These are phyloP conservation scores for Pteruthius melanotis DNA, from an alignment of 2,113 vertebrate species.

Conservation along the genomic window DNA sequence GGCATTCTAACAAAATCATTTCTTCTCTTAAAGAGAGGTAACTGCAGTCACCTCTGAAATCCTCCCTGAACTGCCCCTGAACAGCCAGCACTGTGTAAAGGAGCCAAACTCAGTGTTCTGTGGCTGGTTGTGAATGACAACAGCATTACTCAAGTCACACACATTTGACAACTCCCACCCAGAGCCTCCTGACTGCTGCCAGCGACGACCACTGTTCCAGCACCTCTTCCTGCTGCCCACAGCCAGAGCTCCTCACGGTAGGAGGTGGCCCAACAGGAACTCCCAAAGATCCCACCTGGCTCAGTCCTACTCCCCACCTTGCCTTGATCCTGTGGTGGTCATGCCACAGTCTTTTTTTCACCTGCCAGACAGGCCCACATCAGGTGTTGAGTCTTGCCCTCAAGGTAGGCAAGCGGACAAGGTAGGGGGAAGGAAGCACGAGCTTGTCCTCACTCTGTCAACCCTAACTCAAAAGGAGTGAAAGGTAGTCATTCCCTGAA, in stretches of 20 bases:
- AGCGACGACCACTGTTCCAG: accelerated
- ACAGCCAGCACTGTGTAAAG: background rate
- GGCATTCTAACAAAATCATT: background rate
- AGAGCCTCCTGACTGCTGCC: background rate
- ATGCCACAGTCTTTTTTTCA: background rate
- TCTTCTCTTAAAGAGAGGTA: background rate
- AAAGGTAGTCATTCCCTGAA: background rate
- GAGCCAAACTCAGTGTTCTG: background rate
- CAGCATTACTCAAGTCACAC: accelerated
- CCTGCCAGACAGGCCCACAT: accelerated
- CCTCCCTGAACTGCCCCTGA: background rate
- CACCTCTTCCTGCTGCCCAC: background rate
- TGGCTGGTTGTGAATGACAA: background rate
- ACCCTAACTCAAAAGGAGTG: background rate
- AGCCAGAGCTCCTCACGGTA: background rate
- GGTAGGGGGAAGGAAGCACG: accelerated
- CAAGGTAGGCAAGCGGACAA: background rate
- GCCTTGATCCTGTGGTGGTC: background rate
- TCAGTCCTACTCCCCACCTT: background rate
- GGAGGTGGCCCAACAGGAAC: accelerated
- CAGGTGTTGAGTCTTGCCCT: background rate
- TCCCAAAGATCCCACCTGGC: background rate
- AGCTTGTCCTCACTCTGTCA: background rate
- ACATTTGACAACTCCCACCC: background rate
- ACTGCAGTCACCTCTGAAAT: background rate